Evolutionary conservation across 92 coral and sea anemone genomes (phyloP).

Genomic region (Porites lobata): DNA sequence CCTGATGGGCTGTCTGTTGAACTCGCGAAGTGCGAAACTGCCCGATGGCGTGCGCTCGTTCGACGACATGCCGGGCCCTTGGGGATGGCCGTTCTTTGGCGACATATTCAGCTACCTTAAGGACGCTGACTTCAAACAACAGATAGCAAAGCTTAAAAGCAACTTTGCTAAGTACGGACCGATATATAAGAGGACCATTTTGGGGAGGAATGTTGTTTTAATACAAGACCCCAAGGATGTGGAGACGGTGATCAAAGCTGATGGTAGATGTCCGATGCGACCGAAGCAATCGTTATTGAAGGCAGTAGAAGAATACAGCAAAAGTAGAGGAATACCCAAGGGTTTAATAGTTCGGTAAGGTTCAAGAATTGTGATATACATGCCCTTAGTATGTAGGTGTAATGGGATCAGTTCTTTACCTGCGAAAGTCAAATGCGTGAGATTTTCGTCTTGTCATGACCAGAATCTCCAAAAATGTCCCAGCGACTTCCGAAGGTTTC

Average conservation of each 20-base stretch:
- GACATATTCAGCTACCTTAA: neutral
- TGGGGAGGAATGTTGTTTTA: neutral
- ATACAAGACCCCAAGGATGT: conserved; percentile 13
- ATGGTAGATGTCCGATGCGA: conserved; percentile 21
- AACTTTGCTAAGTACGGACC: conserved; percentile 16
- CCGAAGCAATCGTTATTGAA: neutral
- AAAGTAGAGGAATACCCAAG: neutral
- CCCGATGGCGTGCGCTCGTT: conserved; percentile 28
- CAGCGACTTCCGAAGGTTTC: too few species aligned
- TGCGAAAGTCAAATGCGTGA: too few species aligned
- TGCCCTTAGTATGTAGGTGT: too few species aligned
- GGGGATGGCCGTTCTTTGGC: conserved; percentile 17
- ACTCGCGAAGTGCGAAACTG: neutral
- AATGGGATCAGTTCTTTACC: too few species aligned
- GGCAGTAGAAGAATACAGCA: neutral
- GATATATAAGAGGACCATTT: neutral
- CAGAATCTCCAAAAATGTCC: too few species aligned
- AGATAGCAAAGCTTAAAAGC: neutral
- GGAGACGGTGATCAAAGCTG: neutral
- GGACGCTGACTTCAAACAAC: neutral
- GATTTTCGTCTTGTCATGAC: too few species aligned
- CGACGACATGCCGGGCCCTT: conserved; percentile 15
- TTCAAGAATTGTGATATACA: too few species aligned
- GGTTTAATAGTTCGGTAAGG: neutral
- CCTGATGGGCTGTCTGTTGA: neutral